Base-by-base conservation (phyloP, 2,888 invertebrate species). In the Busseola fusca region DNA sequence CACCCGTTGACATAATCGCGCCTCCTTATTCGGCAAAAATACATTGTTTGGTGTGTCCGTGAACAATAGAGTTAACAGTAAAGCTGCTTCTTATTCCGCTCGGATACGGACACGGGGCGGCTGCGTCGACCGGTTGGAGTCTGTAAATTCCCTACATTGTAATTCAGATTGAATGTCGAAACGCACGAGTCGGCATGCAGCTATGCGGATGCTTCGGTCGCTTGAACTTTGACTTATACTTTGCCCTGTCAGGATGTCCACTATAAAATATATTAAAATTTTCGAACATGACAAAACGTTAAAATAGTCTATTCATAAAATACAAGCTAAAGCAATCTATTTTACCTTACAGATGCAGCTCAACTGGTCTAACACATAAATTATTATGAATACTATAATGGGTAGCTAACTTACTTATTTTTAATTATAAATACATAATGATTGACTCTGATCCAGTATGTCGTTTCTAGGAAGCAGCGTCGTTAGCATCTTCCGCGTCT, bases 11-110 rank as follows among this genome's bases (percentile, higher is more conserved):
- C 95, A 95, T 94, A 94, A 94, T 94, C 92, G 91, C 92, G 90
- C 89, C 89, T 86, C 94, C 94, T 91, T 94, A 95, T 94, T 94
- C 91, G 94, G 93, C 92, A 88, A 93, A 94, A 94, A 94, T 92
- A 95, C 95, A 94, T 93, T 94, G 94, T 94, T 93, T 88, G 87
- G 91, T 92, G 91, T 92, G 92, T 94, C 88, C 89, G 87, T 87
- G 90, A 92, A 95, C 94, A 95, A 95, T 94, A 92, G 93, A 92
- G 90, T 90, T 94, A 94, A 95, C 95, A 92, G 94, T 95, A 94
- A 89, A 91, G 86, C 93, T 94, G 92, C 87, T 95, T 95, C 94
- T 94, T 94, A 95, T 95, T 95, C 95, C 93, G 93, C 89, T 91
- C 94, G 94, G 93, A 94, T 92, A 92, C 92, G 92, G 92, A 93